Percentiles rank a stretch among this genome's conserved stretches.
Conservation (phyloP, 2,888 invertebrate species). For the Diaprepes abbreviatus region DNA sequence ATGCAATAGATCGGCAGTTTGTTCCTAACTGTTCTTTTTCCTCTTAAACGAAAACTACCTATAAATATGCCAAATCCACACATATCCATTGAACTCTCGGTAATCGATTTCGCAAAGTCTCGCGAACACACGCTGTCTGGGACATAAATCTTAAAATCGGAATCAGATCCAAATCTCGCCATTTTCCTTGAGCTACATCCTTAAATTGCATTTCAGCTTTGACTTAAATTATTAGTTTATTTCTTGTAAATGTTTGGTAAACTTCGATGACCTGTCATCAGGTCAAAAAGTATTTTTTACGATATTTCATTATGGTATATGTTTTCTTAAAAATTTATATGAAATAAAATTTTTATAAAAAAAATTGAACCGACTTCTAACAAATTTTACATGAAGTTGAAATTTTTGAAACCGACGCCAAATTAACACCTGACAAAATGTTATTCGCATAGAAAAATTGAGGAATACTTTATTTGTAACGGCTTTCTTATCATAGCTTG, state of each 20-base stretch:
- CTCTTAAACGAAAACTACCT: slow-evolving; percentile 32
- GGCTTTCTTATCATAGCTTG: too few species aligned
- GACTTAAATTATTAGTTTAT: not conserved
- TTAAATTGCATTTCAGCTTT: not conserved
- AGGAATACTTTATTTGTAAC: too few species aligned
- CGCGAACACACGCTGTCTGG: slow-evolving; percentile 29
- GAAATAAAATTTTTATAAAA: too few species aligned
- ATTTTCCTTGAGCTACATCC: not conserved
- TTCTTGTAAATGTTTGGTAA: not conserved
- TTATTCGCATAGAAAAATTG: too few species aligned
- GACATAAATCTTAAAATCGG: slow-evolving; percentile 23
- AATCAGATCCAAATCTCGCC: slow-evolving; percentile 3
- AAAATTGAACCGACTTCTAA: too few species aligned
- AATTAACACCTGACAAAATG: too few species aligned
- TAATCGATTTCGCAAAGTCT: slow-evolving; percentile 37
- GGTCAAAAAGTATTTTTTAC: too few species aligned
- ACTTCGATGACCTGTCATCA: too few species aligned
- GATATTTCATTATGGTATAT: too few species aligned
- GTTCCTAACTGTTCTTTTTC: slow-evolving; percentile 1
- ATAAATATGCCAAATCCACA: slow-evolving; percentile 45
- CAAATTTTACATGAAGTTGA: too few species aligned
- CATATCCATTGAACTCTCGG: slow-evolving; percentile 30
- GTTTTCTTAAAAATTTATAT: too few species aligned
- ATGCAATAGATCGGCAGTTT: slow-evolving; percentile 5
- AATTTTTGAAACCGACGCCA: too few species aligned